Evolutionary conservation across 2,888 invertebrate species (phyloP).

Genomic region (Diarsia brunnea): DNA sequence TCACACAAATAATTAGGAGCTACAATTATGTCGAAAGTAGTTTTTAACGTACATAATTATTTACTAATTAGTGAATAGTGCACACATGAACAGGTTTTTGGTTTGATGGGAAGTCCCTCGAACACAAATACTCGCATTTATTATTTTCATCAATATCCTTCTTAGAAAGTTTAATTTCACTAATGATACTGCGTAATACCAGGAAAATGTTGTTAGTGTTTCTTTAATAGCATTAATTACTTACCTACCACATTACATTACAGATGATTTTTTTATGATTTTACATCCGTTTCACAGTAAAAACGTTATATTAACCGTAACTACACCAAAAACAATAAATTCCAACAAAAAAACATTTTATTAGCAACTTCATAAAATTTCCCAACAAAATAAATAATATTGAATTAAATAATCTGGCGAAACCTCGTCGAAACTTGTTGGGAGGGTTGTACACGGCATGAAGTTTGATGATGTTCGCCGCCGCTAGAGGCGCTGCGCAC

Average conservation of each 20-base stretch:
- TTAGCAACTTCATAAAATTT: neutral
- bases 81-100: neutral
- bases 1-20: neutral
- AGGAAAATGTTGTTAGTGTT: neutral
- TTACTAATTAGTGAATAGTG: constrained; percentile 3
- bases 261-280: neutral
- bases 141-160: too few species aligned
- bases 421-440: constrained; percentile 76
- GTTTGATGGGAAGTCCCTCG: neutral
- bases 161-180: neutral
- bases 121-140: neutral
- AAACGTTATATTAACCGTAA: neutral
- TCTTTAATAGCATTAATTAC: neutral
- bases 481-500: constrained; percentile 87
- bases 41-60: constrained; percentile 5
- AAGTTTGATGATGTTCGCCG: constrained; percentile 84
- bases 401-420: constrained; percentile 54
- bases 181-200: neutral
- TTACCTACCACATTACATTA: neutral
- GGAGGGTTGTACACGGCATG: constrained; percentile 86
- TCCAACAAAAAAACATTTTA: neutral
- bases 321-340: neutral
- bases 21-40: constrained; percentile 6
- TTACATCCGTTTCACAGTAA: neutral
- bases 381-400: constrained; percentile 65